Percentiles rank a stretch among this genome's conserved stretches.
phyloP scores from a whole-genome alignment of 2,888 invertebrate genomes.

The Thalpophila matura region DNA sequence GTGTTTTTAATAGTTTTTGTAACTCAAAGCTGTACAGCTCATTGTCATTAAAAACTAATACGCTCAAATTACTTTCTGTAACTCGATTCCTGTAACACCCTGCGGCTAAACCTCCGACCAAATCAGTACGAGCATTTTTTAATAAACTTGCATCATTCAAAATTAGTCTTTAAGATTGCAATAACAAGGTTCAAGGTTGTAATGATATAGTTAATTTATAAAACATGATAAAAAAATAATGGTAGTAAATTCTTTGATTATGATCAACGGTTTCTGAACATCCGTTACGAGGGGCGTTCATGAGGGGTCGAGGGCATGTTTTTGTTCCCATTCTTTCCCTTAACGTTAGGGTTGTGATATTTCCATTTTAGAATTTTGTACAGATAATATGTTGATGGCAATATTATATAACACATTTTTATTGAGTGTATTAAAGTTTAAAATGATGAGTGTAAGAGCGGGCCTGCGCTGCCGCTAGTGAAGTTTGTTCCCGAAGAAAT shows the following conservation, averaged over 20 bases:
- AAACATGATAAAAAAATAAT: conserved; percentile 37
- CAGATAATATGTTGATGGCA: conserved; percentile 27
- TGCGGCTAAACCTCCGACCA: conserved; percentile 42
- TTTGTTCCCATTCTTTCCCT: conserved; percentile 54
- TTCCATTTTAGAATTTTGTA: conserved; percentile 38
- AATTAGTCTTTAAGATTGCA: neutral
- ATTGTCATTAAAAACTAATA: conserved; percentile 55
- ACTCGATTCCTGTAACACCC: conserved; percentile 51
- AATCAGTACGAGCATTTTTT: conserved; percentile 37
- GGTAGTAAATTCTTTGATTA: conserved; percentile 57
- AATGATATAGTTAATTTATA: conserved; percentile 17
- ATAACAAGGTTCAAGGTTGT: neutral
- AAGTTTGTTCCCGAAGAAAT: too few species aligned
- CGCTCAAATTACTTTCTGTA: conserved; percentile 61
- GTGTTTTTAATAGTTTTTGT: conserved; percentile 41
- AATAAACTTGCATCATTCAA: conserved; percentile 2
- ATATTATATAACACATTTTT: conserved; percentile 47
- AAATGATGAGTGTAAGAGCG: too few species aligned
- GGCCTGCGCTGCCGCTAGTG: too few species aligned
- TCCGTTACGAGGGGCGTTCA: conserved; percentile 60
- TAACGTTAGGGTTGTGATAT: conserved; percentile 41
- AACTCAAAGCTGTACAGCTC: conserved; percentile 19
- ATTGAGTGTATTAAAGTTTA: conserved; percentile 22
- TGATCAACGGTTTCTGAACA: conserved; percentile 65
- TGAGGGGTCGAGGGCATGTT: conserved; percentile 37